These are phyloP conservation scores for Hipparchia sbordonii DNA, from an alignment of 2,888 invertebrate genomes.

Conservation along the genomic window DNA sequence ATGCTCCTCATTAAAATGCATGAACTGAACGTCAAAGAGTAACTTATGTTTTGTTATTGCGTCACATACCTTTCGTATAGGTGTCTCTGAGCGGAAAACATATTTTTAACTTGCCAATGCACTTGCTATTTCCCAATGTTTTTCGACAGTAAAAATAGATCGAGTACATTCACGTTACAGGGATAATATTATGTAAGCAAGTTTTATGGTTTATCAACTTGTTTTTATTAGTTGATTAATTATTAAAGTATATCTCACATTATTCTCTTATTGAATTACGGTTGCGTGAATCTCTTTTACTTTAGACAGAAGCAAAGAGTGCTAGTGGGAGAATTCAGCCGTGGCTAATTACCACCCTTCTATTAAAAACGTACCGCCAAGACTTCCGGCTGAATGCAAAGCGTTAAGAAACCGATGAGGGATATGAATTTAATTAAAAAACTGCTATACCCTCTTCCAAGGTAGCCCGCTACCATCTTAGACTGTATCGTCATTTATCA, in stretches of 20 bases:
- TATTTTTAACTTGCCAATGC: slow-evolving; percentile 6
- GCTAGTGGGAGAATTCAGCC: too few relatives aligned
- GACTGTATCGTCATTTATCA: too few relatives aligned
- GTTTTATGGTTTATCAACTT: too few relatives aligned
- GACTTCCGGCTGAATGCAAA: too few relatives aligned
- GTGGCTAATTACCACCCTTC: too few relatives aligned
- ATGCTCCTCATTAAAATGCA: slow-evolving; percentile 72
- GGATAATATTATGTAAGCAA: too few relatives aligned
- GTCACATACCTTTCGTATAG: slow-evolving; percentile 41
- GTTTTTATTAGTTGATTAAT: neutral
- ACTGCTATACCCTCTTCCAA: too few relatives aligned
- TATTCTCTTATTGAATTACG: neutral
- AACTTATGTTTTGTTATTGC: slow-evolving; percentile 31
- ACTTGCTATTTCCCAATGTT: neutral
- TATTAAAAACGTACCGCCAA: too few relatives aligned
- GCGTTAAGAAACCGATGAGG: too few relatives aligned
- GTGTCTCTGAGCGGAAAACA: slow-evolving; percentile 34
- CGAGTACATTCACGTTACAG: too few relatives aligned
- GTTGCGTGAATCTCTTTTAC: neutral
- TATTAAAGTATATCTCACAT: neutral
- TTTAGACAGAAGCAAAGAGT: neutral
- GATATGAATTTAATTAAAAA: too few relatives aligned
- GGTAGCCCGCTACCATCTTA: too few relatives aligned
- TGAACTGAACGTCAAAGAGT: slow-evolving; percentile 53
- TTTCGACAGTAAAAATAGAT: neutral